These are phyloP conservation scores for Bradypodion pumilum DNA, from an alignment of 2,797 vertebrate species.

Conservation along the genomic window DNA sequence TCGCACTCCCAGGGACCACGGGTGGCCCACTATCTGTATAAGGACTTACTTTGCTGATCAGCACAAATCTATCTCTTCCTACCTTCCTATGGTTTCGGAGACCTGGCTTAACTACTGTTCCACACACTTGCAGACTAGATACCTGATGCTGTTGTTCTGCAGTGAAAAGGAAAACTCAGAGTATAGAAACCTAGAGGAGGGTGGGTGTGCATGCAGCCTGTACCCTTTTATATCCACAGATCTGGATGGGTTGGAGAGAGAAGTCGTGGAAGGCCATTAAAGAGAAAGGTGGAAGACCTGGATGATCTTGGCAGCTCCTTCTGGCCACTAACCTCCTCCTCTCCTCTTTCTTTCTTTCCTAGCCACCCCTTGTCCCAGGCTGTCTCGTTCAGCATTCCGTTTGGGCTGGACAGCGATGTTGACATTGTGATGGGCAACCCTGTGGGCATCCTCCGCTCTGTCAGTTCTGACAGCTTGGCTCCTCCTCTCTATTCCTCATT, in stretches of 20 bases:
- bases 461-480: conserved; percentile 89
- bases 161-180: no score
- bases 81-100: no score
- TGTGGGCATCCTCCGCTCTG: conserved; percentile 84
- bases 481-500: conserved; percentile 67
- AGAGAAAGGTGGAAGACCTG: neutral
- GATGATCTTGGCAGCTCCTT: conserved; percentile 19
- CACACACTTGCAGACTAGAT: no score
- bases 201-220: neutral
- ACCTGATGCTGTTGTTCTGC: no score
- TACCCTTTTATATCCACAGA: neutral
- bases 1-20: no score
- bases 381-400: conserved; percentile 94
- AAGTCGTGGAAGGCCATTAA: no score
- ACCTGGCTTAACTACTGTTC: no score
- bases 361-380: conserved; percentile 85
- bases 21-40: neutral
- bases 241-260: neutral
- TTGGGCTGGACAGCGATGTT: conserved; percentile 93
- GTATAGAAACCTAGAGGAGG: no score
- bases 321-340: neutral
- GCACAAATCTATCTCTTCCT: no score
- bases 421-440: conserved; percentile 94
- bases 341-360: conserved; percentile 25
- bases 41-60: neutral